Base-by-base conservation (phyloP, 2,797 vertebrate species). In the Xiphorhynchus erythropygius region DNA sequence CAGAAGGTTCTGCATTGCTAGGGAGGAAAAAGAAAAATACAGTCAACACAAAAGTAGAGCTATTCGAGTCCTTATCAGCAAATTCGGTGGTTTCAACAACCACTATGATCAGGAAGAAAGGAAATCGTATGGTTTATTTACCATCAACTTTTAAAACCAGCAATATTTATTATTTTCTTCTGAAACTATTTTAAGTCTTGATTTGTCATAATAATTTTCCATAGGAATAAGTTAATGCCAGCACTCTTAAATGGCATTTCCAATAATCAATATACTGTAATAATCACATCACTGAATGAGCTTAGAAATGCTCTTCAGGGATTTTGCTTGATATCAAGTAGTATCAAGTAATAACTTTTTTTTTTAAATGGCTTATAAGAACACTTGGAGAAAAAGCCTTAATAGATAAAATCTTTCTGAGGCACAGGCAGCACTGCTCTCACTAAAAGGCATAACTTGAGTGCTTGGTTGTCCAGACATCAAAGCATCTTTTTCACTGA, bases 1-100 rank as follows among this genome's bases (percentile, higher is more conserved):
- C 98, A 18, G 97, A 97, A 30, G 97, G 94, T n/a, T 99, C 99
- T 42, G 96, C 80, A 75, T 98, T 98, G 87, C 99, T 99, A 52
- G n/a, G 32, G 83, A 77, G 32, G 39, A 35, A 90, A 88, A 90
- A 35, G 28, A 93, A 82, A 93, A 87, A 56, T 19, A 69, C 39
- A 86, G 32, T 95, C 50, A 94, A 49, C 5, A 62, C 6, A 3
- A n/a, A 63, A 75, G 44, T 18, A 59, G 28, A 76, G 77, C 24
- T 52, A 7, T 39, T 8, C 1, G 9, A 52, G 24, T 52, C 73
- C 50, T 71, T 68, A 77, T n/a, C 18, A 85, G 30, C 19, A 84
- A 50, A 27, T 33, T 30, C 33, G 11, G 10, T 41, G 17, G 10
- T 71, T 93, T 84, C 79, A 90, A 57, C 27, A 90, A 41, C 32